Percentiles rank a stretch among this genome's conserved stretches.
Conservation (phyloP, 2,797 vertebrate genomes). For the Sebastes itinus region DNA sequence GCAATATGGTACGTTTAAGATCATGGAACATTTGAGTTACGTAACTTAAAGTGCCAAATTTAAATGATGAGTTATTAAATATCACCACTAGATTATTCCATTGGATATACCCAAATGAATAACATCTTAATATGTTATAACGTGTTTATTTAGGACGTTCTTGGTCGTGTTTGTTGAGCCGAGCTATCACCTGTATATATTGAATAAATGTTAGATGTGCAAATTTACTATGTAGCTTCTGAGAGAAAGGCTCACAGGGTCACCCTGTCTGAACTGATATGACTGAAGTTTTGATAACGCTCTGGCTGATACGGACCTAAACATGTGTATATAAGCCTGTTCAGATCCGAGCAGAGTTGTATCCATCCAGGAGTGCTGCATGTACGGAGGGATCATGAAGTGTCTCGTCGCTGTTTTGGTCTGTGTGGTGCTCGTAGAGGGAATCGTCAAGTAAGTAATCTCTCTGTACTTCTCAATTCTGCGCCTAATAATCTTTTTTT, state of each 20-base stretch:
- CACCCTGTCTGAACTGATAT: slow-evolving; percentile 34
- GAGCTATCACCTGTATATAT: neutral
- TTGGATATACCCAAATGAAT: neutral
- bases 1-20: neutral
- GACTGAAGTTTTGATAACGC: slow-evolving; percentile 10
- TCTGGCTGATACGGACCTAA: slow-evolving; percentile 11
- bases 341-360: neutral
- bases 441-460: slow-evolving; percentile 38
- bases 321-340: slow-evolving; percentile 38
- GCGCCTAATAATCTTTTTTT: neutral
- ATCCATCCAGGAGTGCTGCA: slow-evolving; percentile 10
- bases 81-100: neutral
- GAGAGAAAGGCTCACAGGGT: neutral
- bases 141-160: neutral
- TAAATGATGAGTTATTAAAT: neutral
- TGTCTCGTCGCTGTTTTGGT: slow-evolving; percentile 49
- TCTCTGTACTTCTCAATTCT: neutral
- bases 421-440: slow-evolving; percentile 40
- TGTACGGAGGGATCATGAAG: slow-evolving; percentile 53
- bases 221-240: neutral
- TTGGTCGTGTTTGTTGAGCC: neutral
- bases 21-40: neutral
- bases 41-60: neutral
- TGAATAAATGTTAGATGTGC: neutral
- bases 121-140: neutral